Base-by-base conservation (phyloP, 2,888 invertebrate species). In the Andrena fulva region DNA sequence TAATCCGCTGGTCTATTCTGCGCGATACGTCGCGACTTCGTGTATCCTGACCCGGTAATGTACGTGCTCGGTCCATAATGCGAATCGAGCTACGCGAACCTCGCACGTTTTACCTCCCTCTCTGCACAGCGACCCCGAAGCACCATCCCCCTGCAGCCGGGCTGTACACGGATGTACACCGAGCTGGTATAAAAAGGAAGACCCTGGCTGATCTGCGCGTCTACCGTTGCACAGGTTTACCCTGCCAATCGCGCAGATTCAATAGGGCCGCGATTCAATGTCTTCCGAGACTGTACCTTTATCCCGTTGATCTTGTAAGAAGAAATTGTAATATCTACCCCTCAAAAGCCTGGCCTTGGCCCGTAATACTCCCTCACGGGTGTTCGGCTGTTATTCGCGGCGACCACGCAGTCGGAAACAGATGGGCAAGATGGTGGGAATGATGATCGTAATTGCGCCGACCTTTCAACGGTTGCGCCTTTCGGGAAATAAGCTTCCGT, bases 121-220 rank as follows among this genome's bases (percentile, higher is more conserved):
- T 42, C 67, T n/a, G 56, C 33, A 59, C 59, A 70, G 31, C 20
- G 20, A 20, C 63, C 20, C 20, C 3, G 4, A 24, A 24, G n/a
- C 42, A 48, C 1, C 52, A 10, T 24, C 60, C n/a, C 31, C 42
- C 48, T 12, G 24, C 27, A 62, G 54, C 48, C 20, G 48, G 48
- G 42, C 48, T 74, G 16, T n/a, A 62, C 48, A 50, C 56, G 33
- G 71, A 56, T 68, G 56, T 52, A 56, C 50, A n/a, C 62, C 74
- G 77, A 76, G 76, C 86, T 88, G 84, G 87, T 91, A 87, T 91
- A 89, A 92, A 91, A 92, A 91, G 91, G 92, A 92, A 92, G 91
- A 91, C 92, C 89, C 86, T 82, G 79, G 63, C 83, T 78, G 81
- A 77, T 71, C 76, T 67, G 62, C 54, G 77, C 80, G 80, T 82